These are phyloP conservation scores for Temnothorax rugatulus DNA, from an alignment of 2,888 invertebrate genomes.

Conservation along the genomic window DNA sequence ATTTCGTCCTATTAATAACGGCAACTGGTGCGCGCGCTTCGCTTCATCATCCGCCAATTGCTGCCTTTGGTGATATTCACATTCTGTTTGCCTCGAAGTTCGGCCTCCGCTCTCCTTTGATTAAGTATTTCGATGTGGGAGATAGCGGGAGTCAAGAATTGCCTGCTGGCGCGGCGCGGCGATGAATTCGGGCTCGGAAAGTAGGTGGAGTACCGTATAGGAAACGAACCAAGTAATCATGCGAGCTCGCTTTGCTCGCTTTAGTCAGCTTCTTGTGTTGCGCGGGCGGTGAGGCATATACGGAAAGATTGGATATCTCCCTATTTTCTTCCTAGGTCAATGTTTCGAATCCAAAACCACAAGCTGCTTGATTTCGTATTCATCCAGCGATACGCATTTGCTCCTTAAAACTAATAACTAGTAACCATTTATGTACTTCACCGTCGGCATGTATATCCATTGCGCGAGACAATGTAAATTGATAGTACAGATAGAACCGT, in stretches of 20 bases:
- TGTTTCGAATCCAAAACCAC: background rate
- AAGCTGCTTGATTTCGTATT: constrained; percentile 5
- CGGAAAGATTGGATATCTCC: constrained; percentile 39
- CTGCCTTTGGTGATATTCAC: constrained; percentile 26
- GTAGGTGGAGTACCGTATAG: constrained; percentile 30
- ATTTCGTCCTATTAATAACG: background rate
- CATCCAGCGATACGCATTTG: background rate
- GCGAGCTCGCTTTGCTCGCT: constrained; percentile 14
- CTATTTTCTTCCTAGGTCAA: constrained; percentile 11
- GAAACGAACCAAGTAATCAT: constrained; percentile 50
- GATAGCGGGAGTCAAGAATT: constrained; percentile 65
- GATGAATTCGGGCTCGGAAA: constrained; percentile 65
- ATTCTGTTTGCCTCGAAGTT: constrained; percentile 12
- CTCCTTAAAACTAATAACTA: constrained; percentile 34
- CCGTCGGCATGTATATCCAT: constrained; percentile 29
- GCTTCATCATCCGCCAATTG: constrained; percentile 32
- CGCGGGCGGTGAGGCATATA: constrained; percentile 6
- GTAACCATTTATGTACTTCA: background rate
- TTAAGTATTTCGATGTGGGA: constrained; percentile 65
- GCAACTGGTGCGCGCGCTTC: background rate
- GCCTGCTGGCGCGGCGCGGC: constrained; percentile 62
- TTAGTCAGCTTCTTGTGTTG: constrained; percentile 11
- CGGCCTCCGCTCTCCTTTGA: constrained; percentile 61
- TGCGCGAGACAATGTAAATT: constrained; percentile 67
- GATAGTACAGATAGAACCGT: constrained; percentile 56